Percentiles rank a stretch among this genome's conserved stretches.
Evolutionary conservation across 1,140 invertebrate genomes (phyloP).

Genomic region (Rhagoletis zephyria): DNA sequence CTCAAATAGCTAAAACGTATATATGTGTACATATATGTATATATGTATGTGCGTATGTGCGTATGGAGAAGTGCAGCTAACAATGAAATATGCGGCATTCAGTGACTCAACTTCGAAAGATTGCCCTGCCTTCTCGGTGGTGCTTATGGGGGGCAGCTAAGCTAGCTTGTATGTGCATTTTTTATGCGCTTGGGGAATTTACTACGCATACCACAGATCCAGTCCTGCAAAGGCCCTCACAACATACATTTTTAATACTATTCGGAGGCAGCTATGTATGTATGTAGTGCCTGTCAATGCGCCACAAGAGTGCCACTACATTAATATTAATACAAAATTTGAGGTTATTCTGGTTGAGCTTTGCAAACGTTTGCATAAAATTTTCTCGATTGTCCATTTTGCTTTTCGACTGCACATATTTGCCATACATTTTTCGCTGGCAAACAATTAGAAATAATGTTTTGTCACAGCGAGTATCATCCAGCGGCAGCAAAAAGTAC

Average conservation of each 20-base stretch:
- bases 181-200: constrained; percentile 19
- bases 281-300: background rate
- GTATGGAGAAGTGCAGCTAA: background rate
- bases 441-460: constrained; percentile 3
- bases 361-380: background rate
- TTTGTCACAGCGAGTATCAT: background rate
- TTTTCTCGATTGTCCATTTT: background rate
- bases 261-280: background rate
- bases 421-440: background rate
- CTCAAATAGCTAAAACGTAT: background rate
- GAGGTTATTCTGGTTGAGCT: background rate
- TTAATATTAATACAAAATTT: constrained; percentile 3
- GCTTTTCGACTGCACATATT: background rate
- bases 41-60: background rate
- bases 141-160: background rate
- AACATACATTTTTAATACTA: constrained; percentile 2
- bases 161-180: background rate
- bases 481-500: background rate
- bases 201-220: background rate
- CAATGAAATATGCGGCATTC: constrained; percentile 31
- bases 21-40: background rate
- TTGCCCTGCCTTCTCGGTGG: background rate
- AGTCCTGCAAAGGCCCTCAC: background rate
- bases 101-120: background rate
- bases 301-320: background rate